A percentile compares a stretch with the other conserved stretches of the same genome.
phyloP scores from a whole-genome alignment of 2,888 invertebrate species.

The Chaetogeoica ovagalla region DNA sequence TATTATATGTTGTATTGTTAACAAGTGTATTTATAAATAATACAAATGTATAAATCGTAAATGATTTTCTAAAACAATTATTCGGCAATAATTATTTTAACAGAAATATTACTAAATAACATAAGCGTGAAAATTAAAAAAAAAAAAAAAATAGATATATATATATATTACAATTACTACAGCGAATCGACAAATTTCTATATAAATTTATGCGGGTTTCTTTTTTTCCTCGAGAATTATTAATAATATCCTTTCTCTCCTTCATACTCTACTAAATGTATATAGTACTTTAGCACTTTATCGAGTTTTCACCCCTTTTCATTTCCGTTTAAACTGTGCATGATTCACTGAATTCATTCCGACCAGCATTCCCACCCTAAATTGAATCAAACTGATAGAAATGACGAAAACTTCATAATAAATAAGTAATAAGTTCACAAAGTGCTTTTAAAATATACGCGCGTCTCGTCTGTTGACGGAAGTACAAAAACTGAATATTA shows the following conservation, averaged over 20 bases:
- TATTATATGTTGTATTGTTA: too few relatives aligned
- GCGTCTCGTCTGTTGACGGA: neutral
- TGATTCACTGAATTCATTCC: neutral
- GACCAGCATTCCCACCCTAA: neutral
- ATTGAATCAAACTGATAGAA: constrained; percentile 11
- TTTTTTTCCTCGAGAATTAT: neutral
- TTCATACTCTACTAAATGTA: neutral
- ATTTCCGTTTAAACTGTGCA: constrained; percentile 5
- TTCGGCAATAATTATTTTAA: too few relatives aligned
- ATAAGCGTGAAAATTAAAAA: neutral
- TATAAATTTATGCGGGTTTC: neutral
- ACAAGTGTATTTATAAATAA: too few relatives aligned
- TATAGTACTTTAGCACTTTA: constrained; percentile 1
- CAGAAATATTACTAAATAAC: too few relatives aligned
- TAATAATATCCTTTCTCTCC: too few relatives aligned
- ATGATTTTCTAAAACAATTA: too few relatives aligned
- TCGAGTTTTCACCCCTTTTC: neutral
- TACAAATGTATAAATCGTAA: too few relatives aligned
- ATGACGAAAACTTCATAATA: neutral
- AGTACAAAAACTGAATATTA: neutral
- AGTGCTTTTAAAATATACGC: neutral
- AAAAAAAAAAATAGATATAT: too few relatives aligned
- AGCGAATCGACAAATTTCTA: neutral
- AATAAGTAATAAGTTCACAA: constrained; percentile 1
- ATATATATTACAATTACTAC: neutral